These are phyloP conservation scores for Acipenser transmontanus DNA, from an alignment of 2,797 vertebrate species.

Conservation along the genomic window DNA sequence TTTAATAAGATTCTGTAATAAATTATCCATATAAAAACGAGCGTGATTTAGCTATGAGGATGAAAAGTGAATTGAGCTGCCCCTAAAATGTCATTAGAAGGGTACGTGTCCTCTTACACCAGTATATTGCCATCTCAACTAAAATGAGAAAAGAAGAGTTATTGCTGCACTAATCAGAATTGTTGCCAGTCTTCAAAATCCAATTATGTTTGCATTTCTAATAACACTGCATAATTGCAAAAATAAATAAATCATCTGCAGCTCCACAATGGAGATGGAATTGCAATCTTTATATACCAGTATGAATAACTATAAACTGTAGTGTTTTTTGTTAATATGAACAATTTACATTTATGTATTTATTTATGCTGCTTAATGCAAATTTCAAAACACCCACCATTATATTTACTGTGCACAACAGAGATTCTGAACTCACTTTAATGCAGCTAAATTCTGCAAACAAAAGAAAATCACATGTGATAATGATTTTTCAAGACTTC, in stretches of 20 bases:
- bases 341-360: too few relatives aligned
- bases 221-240: slow-evolving; percentile 86
- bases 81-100: slow-evolving; percentile 29
- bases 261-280: slow-evolving; percentile 74
- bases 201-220: slow-evolving; percentile 91
- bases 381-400: too few relatives aligned
- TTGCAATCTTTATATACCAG: slow-evolving; percentile 58
- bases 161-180: slow-evolving; percentile 70
- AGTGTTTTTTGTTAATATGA: background rate
- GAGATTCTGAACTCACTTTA: background rate
- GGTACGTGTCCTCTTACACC: slow-evolving; percentile 30
- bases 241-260: slow-evolving; percentile 88
- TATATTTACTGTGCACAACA: too few relatives aligned
- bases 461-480: too few relatives aligned
- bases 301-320: slow-evolving; percentile 47
- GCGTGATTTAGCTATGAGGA: slow-evolving; percentile 24
- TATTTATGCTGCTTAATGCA: too few relatives aligned
- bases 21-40: slow-evolving; percentile 52
- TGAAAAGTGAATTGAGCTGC: slow-evolving; percentile 17
- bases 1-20: slow-evolving; percentile 59
- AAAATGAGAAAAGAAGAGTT: slow-evolving; percentile 62
- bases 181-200: slow-evolving; percentile 72
- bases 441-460: background rate
- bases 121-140: slow-evolving; percentile 31
- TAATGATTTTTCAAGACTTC: too few relatives aligned